Evolutionary conservation across 2,797 vertebrate species (phyloP), one percentile per base, ranked within the genome.

Genomic region (Picus viridis): DNA sequence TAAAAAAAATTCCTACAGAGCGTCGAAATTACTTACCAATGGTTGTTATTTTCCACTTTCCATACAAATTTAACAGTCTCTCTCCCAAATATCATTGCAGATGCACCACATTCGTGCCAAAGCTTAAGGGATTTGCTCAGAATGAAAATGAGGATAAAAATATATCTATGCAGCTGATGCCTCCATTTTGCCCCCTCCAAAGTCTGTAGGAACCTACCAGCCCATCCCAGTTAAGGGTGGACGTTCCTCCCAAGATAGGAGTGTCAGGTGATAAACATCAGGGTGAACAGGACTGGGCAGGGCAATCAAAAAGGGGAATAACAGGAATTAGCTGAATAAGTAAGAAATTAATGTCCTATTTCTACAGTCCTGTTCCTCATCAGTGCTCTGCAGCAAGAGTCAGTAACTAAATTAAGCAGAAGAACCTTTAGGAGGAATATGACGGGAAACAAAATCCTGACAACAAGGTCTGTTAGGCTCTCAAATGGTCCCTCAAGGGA

Each of bases 321-420:
- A 84, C 4, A 2, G 47, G 83, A 93, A 92, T 89, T 78, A 94
- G 54, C 32, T 13, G 22, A 57, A 39, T 89, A 81, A 83, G 49
- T 73, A 63, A 88, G 77, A 75, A 84, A 68, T 82, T 36, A 86
- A 77, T 57, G 71, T 79, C 51, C 10, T 84, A 22, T 93, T 91
- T 77, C 80, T 77, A 39, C 58, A 79, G 76, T 75, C 43, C 90
- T 95, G 86, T 77, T 93, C 85, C 90, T 91, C 91, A 68, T 91
- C 92, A 91, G 26, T 84, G 84, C 58, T 86, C 81, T 58, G 29
- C 69, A 93, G 82, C 89, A 67, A 77, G 56, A 63, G 43, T 57
- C 61, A 86, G 10, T 92, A 94, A 95, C 85, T 90, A 93, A 91
- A 92, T 95, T 86, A 95, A 85, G 80, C 85, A 92, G 85, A 88